phyloP scores from a whole-genome alignment of 2,113 vertebrate genomes.

The Cephalophus harveyi region DNA sequence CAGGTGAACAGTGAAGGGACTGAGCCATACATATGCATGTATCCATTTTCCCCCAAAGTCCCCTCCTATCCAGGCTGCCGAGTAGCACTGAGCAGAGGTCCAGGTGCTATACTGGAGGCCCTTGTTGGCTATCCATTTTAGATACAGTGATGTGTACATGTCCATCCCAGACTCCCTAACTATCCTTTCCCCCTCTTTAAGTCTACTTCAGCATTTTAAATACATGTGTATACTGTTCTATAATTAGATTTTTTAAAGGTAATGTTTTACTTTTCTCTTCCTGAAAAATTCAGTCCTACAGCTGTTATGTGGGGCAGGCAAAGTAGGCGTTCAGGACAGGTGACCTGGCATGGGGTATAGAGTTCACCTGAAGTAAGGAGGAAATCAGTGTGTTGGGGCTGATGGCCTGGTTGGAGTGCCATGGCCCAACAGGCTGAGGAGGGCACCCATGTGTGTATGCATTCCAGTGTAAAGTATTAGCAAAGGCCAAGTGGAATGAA shows the following conservation, averaged over 20 bases:
- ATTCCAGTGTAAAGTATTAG: not conserved
- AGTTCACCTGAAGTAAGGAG: not conserved
- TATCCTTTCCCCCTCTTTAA: not conserved
- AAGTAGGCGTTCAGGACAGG: not conserved
- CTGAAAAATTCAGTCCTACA: not conserved
- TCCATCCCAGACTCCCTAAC: not conserved
- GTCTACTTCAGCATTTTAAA: slow-evolving; percentile 7
- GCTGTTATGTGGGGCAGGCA: not conserved
- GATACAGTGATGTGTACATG: not conserved
- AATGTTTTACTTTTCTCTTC: not conserved
- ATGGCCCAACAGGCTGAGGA: not conserved
- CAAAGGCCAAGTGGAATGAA: not conserved
- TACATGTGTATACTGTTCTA: not conserved
- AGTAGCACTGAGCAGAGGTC: not conserved
- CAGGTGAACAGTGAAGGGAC: not conserved
- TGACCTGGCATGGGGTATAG: too few relatives aligned
- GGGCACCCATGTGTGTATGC: not conserved
- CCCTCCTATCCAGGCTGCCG: not conserved
- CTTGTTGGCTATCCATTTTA: not conserved
- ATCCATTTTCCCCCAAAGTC: not conserved
- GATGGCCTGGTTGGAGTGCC: not conserved
- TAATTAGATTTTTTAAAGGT: not conserved
- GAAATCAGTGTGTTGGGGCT: not conserved
- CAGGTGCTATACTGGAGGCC: not conserved
- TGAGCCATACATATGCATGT: not conserved